These are phyloP conservation scores for Aeoliscus strigatus DNA, from an alignment of 2,797 vertebrate genomes.

Conservation along the genomic window DNA sequence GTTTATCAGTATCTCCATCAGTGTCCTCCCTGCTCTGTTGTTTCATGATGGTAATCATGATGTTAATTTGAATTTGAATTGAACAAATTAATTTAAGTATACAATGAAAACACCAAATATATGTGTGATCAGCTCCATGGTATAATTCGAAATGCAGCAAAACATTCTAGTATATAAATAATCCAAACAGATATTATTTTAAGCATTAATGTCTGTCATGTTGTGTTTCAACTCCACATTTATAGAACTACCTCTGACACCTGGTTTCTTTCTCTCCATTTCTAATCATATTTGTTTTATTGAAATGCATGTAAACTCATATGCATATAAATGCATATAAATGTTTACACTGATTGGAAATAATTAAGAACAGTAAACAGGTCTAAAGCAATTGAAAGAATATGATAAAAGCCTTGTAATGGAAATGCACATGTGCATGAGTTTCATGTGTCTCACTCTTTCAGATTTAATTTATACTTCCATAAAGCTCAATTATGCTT, in stretches of 20 bases:
- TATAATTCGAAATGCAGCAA: no score
- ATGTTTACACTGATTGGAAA: neutral
- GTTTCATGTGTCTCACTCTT: constrained; percentile 5
- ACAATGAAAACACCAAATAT: no score
- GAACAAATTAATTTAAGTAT: no score
- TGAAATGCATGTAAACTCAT: constrained; percentile 14
- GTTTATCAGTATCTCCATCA: neutral
- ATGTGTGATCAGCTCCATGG: no score
- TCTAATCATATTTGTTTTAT: constrained; percentile 13
- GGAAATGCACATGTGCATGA: constrained; percentile 1
- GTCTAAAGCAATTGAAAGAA: constrained; percentile 1
- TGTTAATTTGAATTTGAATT: no score
- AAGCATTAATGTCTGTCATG: no score
- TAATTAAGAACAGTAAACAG: neutral
- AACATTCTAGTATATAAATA: no score
- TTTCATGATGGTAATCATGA: no score
- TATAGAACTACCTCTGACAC: no score
- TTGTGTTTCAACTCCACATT: no score
- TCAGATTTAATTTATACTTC: constrained; percentile 12
- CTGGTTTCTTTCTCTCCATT: constrained; percentile 1
- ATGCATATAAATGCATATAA: constrained; percentile 5
- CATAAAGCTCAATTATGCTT: constrained; percentile 9
- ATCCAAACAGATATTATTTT: no score
- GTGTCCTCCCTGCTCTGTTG: no score
- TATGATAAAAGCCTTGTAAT: constrained; percentile 3